These are phyloP conservation scores for Anarrhichthys ocellatus DNA, from an alignment of 2,113 vertebrate species.

Conservation along the genomic window DNA sequence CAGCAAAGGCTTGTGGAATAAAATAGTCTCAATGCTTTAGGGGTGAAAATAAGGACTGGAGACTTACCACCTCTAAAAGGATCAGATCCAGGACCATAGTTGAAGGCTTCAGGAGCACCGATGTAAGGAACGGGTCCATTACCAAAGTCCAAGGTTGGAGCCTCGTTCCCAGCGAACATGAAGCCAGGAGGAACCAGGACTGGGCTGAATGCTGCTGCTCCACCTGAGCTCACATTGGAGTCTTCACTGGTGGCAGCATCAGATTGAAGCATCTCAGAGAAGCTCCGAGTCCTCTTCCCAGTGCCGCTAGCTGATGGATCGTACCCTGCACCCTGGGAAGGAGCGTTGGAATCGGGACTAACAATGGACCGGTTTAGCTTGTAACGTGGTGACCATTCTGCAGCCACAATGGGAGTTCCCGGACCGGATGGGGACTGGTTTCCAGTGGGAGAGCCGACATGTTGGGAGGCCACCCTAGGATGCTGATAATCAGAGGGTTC, in stretches of 20 bases:
- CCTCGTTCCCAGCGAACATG: not conserved
- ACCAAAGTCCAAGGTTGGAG: not conserved
- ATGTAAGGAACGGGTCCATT: not conserved
- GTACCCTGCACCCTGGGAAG: not conserved
- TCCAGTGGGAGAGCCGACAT: not conserved
- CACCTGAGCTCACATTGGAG: not conserved
- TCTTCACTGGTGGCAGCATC: not conserved
- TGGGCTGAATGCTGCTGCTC: accelerated
- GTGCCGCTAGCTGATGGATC: not conserved
- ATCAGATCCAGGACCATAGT: not conserved
- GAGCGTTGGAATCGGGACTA: not conserved
- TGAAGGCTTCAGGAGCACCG: not conserved
- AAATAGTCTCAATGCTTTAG: not conserved
- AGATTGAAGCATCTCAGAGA: not conserved
- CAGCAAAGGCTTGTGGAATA: too few species aligned
- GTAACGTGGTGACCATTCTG: not conserved
- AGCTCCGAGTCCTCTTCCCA: not conserved
- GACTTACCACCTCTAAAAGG: not conserved
- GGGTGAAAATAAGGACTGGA: too few species aligned
- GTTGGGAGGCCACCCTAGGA: not conserved
- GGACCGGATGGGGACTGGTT: not conserved
- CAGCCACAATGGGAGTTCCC: not conserved
- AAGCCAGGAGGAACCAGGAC: not conserved
- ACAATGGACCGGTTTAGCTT: not conserved
- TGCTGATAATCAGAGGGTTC: not conserved